Evolutionary conservation across 2,888 invertebrate genomes (phyloP).

Genomic region (Lasioglossum zephyrum): DNA sequence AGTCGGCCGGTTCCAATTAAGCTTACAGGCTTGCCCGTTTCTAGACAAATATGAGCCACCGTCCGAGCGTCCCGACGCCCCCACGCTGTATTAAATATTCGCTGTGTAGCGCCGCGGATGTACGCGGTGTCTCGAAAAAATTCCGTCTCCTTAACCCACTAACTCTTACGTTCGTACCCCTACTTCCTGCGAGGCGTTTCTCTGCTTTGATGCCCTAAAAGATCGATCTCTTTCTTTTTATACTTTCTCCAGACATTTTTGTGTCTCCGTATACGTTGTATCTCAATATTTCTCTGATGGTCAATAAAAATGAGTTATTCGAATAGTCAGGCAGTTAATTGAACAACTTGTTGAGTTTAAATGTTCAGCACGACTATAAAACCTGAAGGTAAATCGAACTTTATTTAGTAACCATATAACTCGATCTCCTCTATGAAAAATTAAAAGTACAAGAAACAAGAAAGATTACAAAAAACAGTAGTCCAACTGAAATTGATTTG

Average conservation of each 20-base stretch:
- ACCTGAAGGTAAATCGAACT: no score
- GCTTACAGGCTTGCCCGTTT: conserved; percentile 61
- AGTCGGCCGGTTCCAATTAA: conserved; percentile 66
- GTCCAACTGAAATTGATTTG: no score
- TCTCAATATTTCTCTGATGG: no score
- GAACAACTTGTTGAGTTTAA: no score
- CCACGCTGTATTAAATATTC: conserved; percentile 63
- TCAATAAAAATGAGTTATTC: no score
- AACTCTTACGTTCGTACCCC: background rate
- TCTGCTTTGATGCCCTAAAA: background rate
- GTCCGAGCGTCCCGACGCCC: conserved; percentile 51
- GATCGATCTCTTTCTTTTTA: background rate
- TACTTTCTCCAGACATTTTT: background rate
- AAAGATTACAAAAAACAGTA: no score
- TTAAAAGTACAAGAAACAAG: no score
- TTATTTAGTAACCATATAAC: no score
- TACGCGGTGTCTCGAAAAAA: conserved; percentile 18
- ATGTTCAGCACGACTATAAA: no score
- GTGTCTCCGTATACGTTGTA: no score
- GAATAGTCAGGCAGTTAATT: no score
- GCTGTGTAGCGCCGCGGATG: conserved; percentile 50
- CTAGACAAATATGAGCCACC: conserved; percentile 64
- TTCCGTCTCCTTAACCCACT: background rate
- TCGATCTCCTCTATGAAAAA: no score
- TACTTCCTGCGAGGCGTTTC: background rate